A percentile compares a stretch with the other conserved stretches of the same genome.
phyloP scores from a whole-genome alignment of 92 coral and sea anemone species.

The Porites cylindrica region DNA sequence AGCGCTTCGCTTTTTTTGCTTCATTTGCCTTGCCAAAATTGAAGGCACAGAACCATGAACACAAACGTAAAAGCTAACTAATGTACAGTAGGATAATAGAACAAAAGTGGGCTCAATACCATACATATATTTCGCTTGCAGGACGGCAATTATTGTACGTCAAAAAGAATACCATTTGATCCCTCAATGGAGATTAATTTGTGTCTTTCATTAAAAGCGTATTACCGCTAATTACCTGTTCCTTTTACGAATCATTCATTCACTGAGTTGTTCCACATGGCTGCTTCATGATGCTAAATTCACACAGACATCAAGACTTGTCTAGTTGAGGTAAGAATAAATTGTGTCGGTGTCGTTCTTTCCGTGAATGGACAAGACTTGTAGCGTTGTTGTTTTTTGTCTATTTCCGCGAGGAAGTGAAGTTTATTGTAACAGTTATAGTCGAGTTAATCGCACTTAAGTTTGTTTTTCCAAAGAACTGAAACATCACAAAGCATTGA shows the following conservation, averaged over 20 bases:
- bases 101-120: not conserved
- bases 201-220: constrained; percentile 17
- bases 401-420: not conserved
- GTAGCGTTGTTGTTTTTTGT: not conserved
- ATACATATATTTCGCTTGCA: not conserved
- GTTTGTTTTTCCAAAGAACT: constrained; percentile 2
- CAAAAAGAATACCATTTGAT: not conserved
- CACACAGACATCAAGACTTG: constrained; percentile 3
- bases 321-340: not conserved
- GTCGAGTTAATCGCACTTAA: not conserved
- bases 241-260: not conserved
- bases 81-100: not conserved
- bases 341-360: not conserved
- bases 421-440: not conserved
- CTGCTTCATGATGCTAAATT: not conserved
- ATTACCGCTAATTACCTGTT: constrained; percentile 9
- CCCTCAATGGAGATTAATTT: not conserved
- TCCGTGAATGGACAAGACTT: not conserved
- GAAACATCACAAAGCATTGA: not conserved
- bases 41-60: not conserved
- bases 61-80: not conserved
- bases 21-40: not conserved
- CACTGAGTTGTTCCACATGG: constrained; percentile 22
- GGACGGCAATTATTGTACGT: constrained; percentile 1
- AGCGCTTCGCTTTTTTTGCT: too few relatives aligned